phyloP scores from a whole-genome alignment of 2,113 vertebrate genomes.

The Ctenomys sociabilis region DNA sequence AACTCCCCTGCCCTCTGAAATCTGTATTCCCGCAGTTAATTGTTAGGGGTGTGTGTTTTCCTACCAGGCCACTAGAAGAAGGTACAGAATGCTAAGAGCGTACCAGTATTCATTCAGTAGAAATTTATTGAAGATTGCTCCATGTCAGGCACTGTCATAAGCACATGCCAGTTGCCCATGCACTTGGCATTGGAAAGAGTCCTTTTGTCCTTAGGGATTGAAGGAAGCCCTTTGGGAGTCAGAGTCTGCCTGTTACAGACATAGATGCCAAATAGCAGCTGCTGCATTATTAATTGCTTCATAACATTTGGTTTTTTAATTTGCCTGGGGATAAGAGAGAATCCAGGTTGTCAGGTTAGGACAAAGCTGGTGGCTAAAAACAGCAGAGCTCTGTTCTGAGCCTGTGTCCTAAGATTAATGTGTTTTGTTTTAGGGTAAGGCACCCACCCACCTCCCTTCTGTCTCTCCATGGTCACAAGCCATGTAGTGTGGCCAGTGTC shows the following conservation, averaged over 20 bases:
- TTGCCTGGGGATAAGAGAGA: conserved; percentile 65
- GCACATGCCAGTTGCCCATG: not conserved
- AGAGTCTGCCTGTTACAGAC: conserved; percentile 7
- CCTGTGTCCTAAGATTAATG: not conserved
- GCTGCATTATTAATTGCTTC: conserved; percentile 69
- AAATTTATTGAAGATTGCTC: not conserved
- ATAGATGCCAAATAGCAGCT: conserved; percentile 52
- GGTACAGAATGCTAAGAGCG: not conserved
- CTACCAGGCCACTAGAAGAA: conserved; percentile 9
- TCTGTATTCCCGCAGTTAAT: not conserved
- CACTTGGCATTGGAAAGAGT: not conserved
- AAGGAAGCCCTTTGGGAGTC: not conserved
- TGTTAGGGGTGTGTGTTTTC: not conserved
- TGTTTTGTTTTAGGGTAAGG: conserved; percentile 44
- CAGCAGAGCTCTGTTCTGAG: not conserved
- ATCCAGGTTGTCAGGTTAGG: conserved; percentile 38
- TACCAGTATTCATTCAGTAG: conserved; percentile 6
- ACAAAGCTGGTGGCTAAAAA: not conserved
- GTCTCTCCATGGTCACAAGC: not conserved
- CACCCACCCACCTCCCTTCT: not conserved
- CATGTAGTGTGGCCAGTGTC: not conserved
- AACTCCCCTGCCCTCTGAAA: not conserved
- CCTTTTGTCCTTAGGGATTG: conserved; percentile 4
- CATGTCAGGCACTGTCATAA: not conserved
- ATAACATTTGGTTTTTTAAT: conserved; percentile 70